A percentile compares a stretch with the other conserved stretches of the same genome.
phyloP scores from a whole-genome alignment of 2,888 invertebrate genomes.

The Orthosia gracilis region DNA sequence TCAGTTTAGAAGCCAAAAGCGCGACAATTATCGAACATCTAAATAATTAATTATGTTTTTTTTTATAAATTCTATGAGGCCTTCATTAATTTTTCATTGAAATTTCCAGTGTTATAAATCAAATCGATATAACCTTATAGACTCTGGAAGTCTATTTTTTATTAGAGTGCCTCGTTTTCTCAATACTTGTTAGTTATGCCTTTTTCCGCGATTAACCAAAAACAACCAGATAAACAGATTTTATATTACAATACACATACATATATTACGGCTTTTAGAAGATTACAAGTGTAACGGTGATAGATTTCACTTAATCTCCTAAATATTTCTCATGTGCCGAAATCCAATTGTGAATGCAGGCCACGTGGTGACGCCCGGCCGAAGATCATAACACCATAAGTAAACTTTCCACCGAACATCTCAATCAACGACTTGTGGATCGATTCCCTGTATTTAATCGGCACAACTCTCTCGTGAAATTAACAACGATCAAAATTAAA shows the following conservation, averaged over 20 bases:
- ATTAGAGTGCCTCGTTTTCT: neutral
- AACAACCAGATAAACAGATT: conserved; percentile 5
- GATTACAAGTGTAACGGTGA: conserved; percentile 47
- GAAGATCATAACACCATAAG: conserved; percentile 59
- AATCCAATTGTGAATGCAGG: conserved; percentile 53
- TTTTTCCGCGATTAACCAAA: neutral
- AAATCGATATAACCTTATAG: conserved; percentile 4
- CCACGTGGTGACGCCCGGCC: conserved; percentile 47
- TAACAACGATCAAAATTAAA: conserved; percentile 68
- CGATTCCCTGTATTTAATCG: conserved; percentile 60
- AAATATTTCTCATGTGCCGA: conserved; percentile 51
- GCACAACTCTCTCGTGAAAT: conserved; percentile 59
- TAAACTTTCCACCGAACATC: conserved; percentile 51
- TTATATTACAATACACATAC: conserved; percentile 5
- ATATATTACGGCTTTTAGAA: conserved; percentile 2
- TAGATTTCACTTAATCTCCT: conserved; percentile 39
- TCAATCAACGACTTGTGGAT: conserved; percentile 51
- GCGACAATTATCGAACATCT: neutral
- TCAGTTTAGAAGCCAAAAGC: neutral
- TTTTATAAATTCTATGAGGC: conserved; percentile 13
- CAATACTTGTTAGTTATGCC: neutral
- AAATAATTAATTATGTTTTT: conserved; percentile 30
- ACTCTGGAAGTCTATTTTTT: neutral
- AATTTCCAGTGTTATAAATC: neutral
- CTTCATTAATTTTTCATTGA: neutral